Evolutionary conservation across 1,140 invertebrate genomes (phyloP), one percentile per base, ranked within the genome.

Genomic region (Monomorium pharaonis): DNA sequence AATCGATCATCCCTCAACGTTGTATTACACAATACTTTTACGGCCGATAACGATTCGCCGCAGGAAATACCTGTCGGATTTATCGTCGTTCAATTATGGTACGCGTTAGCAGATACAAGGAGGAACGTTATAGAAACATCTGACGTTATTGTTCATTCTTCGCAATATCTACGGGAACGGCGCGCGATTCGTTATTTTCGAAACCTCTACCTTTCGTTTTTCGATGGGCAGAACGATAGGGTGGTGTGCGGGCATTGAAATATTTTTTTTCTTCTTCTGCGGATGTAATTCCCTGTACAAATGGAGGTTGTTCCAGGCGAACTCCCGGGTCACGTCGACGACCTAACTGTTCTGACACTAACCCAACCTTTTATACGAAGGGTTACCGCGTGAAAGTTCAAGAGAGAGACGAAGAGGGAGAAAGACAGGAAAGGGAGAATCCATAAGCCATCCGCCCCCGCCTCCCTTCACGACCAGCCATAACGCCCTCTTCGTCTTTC

Each of bases 341-440:
- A 92, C 91, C 91, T 91, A 93, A 93, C 92, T 88, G 92, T 90
- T 88, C 90, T 91, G 92, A 92, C 91, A 93, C 90, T 84, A 90
- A 80, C 72, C 70, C 81, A 88, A 78, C 88, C 88, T 92, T 93
- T 90, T 90, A 87, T 92, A 89, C 90, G 84, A 92, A 89, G 89
- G 89, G 90, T 92, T 92, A 89, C 90, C 86, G 67, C 86, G 88
- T 75, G 83, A 92, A 93, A 92, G 87, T 93, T 93, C n/a, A 51
- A 54, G 63, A 47, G 51, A 78, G 37, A 72, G n/a, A 65, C 2
- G 1, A 7, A n/a, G 18, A 16, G 58, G 7, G 58, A 33, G 58
- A 9, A 18, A n/a, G 51, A 54, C 5, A 16, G 54, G 51, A 87
- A 72, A 72, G 51, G 72, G 63, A 87, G 86, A 91, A 92, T 92